These are phyloP conservation scores for Spondyliosoma cantharus DNA, from an alignment of 2,797 vertebrate genomes.

Conservation along the genomic window DNA sequence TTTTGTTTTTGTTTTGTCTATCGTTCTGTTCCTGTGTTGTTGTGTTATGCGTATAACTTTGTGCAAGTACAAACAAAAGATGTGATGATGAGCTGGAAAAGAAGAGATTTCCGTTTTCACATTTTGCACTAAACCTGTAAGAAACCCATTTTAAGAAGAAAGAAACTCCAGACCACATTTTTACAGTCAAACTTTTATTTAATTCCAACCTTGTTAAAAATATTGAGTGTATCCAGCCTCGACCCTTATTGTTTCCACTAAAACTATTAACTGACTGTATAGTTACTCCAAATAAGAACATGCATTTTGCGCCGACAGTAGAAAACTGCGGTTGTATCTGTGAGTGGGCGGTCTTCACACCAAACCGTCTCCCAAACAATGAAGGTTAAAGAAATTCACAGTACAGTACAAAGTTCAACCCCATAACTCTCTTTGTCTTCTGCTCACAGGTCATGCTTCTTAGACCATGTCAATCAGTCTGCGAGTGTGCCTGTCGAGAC, in stretches of 20 bases:
- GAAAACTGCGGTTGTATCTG: background rate
- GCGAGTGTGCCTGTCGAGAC: slow-evolving; percentile 66
- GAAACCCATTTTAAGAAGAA: background rate
- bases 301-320: background rate
- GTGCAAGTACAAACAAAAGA: background rate
- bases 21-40: no score
- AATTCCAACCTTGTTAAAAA: background rate
- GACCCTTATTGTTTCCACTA: background rate
- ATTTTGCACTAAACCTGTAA: background rate
- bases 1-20: background rate
- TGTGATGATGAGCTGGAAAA: background rate
- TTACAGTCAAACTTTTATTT: background rate
- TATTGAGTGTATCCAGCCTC: background rate
- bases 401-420: slow-evolving; percentile 46
- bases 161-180: background rate
- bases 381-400: slow-evolving; percentile 52
- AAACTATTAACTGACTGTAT: background rate
- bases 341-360: background rate
- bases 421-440: slow-evolving; percentile 62
- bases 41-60: background rate
- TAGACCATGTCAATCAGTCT: slow-evolving; percentile 59
- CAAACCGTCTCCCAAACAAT: slow-evolving; percentile 21
- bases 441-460: slow-evolving; percentile 62
- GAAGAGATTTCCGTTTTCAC: background rate
- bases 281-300: background rate